Conservation (phyloP, 2,888 invertebrate species). For the Eristalis tenax region DNA sequence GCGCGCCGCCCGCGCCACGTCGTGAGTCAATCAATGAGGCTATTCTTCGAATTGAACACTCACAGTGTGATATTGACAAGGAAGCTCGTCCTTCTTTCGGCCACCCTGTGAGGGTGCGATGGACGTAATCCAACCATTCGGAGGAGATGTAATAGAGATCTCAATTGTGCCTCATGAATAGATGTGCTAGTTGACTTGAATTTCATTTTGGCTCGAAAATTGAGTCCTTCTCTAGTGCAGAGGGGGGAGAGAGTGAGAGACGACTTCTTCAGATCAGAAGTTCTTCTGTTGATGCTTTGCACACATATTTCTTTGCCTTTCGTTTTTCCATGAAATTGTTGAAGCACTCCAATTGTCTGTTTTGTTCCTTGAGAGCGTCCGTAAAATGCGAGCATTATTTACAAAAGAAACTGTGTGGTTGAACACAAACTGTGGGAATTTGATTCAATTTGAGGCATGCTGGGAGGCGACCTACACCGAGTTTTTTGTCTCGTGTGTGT, state of each 20-base stretch:
- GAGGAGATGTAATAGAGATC: slow-evolving; percentile 35
- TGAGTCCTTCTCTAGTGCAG: not conserved
- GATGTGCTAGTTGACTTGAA: slow-evolving; percentile 55
- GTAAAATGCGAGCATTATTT: no score
- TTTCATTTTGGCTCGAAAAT: slow-evolving; percentile 20
- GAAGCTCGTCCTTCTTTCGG: slow-evolving; percentile 21
- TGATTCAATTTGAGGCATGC: no score
- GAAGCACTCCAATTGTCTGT: no score
- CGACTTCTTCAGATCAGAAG: not conserved
- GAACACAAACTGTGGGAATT: no score
- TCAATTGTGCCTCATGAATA: slow-evolving; percentile 43
- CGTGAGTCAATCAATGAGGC: slow-evolving; percentile 49
- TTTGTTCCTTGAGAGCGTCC: no score
- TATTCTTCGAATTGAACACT: slow-evolving; percentile 62
- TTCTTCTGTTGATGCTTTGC: not conserved
- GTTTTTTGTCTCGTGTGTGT: no score
- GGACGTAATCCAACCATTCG: not conserved
- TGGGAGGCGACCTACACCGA: no score
- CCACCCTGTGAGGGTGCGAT: not conserved
- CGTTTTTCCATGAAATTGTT: no score
- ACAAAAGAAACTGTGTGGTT: no score
- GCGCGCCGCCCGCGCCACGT: no score
- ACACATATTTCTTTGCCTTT: not conserved
- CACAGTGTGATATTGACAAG: slow-evolving; percentile 45
- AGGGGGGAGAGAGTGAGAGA: not conserved